Percentiles rank a stretch among this genome's conserved stretches.
These are phyloP conservation scores for Microhierax caerulescens DNA, from an alignment of 2,797 vertebrate species.

Conservation along the genomic window DNA sequence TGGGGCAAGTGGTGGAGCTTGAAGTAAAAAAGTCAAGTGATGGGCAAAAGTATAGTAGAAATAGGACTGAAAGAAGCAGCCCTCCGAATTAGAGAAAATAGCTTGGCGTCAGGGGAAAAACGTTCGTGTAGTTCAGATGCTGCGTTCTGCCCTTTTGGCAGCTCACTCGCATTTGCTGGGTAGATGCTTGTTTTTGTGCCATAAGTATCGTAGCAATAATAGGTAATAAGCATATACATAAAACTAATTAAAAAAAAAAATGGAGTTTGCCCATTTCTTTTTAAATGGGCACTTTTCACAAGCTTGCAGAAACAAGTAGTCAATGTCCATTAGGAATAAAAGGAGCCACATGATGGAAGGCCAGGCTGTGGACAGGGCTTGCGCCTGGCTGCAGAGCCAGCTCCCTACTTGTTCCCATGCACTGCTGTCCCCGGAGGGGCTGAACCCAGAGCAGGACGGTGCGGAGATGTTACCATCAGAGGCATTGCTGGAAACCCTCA, in stretches of 20 bases:
- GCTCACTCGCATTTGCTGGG: background rate
- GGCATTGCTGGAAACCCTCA: background rate
- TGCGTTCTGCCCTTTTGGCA: background rate
- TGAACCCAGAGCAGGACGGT: background rate
- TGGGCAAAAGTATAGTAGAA: background rate
- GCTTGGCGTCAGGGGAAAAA: background rate
- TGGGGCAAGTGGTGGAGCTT: background rate
- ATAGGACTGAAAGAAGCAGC: background rate
- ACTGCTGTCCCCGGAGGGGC: background rate
- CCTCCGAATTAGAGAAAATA: background rate
- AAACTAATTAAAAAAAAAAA: background rate
- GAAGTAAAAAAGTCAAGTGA: background rate
- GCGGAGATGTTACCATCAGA: background rate
- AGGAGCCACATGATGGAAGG: background rate
- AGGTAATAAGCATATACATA: background rate
- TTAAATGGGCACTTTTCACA: background rate
- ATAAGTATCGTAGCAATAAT: background rate
- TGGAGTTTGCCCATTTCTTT: background rate
- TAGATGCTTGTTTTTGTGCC: background rate
- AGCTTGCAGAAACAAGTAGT: background rate
- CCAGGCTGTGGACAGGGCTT: background rate
- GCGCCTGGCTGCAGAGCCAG: rapidly evolving
- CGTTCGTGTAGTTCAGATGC: rapidly evolving
- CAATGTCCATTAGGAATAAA: background rate
- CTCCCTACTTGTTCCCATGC: rapidly evolving